Percentiles rank a stretch among this genome's conserved stretches.
These are phyloP conservation scores for Solea solea DNA, from an alignment of 2,113 vertebrate species.

Conservation along the genomic window DNA sequence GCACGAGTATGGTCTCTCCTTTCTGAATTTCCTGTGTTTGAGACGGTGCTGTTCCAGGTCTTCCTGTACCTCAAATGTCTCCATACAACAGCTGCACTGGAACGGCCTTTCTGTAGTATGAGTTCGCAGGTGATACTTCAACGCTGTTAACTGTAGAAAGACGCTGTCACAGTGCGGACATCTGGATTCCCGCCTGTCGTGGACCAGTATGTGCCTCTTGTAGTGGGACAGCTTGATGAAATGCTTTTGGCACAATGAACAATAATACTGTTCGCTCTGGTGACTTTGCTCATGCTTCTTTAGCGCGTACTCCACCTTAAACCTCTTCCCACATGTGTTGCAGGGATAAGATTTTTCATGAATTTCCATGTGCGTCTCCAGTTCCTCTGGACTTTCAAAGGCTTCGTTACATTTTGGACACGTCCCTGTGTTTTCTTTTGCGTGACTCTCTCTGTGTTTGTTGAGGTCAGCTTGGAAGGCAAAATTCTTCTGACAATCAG, in stretches of 20 bases:
- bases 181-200: constrained; percentile 57
- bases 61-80: constrained; percentile 60
- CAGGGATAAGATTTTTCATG: constrained; percentile 62
- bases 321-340: constrained; percentile 65
- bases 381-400: constrained; percentile 55
- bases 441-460: constrained; percentile 65
- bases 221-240: constrained; percentile 70
- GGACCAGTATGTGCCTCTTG: constrained; percentile 67
- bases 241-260: constrained; percentile 57
- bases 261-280: constrained; percentile 55
- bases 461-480: constrained; percentile 64
- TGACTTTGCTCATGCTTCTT: constrained; percentile 70
- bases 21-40: constrained; percentile 69
- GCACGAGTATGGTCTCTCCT: constrained; percentile 70
- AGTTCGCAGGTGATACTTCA: constrained; percentile 73
- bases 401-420: constrained; percentile 63
- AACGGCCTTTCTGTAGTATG: constrained; percentile 63
- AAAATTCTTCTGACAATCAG: constrained; percentile 61
- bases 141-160: constrained; percentile 61
- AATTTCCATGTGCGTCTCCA: constrained; percentile 62
- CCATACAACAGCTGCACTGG: constrained; percentile 71
- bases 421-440: constrained; percentile 64
- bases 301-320: constrained; percentile 68
- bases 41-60: constrained; percentile 69
- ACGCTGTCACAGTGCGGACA: constrained; percentile 72